phyloP scores from a whole-genome alignment of 2,797 vertebrate genomes.

The Pogoniulus pusillus region DNA sequence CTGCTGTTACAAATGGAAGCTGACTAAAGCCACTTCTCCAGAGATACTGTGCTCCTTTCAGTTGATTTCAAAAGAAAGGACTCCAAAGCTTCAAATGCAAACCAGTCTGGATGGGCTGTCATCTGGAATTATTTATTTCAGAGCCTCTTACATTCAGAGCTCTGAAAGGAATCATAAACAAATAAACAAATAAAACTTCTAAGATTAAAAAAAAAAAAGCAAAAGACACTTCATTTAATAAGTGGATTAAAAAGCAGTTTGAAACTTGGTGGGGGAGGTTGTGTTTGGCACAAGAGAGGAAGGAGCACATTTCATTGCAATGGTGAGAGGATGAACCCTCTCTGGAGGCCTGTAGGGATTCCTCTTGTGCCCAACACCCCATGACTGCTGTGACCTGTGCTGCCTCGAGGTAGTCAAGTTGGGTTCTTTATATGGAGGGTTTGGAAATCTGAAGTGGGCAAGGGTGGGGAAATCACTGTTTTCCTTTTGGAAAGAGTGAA shows the following conservation, averaged over 20 bases:
- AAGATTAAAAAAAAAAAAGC: constrained; percentile 24
- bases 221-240: constrained; percentile 42
- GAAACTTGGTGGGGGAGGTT: constrained; percentile 11
- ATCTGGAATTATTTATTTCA: constrained; percentile 66
- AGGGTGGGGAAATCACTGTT: too few relatives aligned
- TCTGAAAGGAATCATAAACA: constrained; percentile 53
- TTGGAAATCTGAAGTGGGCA: not conserved
- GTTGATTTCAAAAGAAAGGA: constrained; percentile 19
- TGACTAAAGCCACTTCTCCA: not conserved
- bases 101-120: constrained; percentile 7
- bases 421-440: not conserved
- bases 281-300: constrained; percentile 29
- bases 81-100: not conserved
- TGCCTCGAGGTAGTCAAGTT: not conserved
- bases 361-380: not conserved
- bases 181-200: constrained; percentile 41
- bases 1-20: not conserved
- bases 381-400: not conserved
- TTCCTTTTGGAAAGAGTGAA: not conserved
- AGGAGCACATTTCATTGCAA: not conserved
- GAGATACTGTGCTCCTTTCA: not conserved
- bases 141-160: constrained; percentile 26
- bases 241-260: constrained; percentile 20
- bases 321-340: not conserved
- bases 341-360: not conserved